phyloP scores from a whole-genome alignment of 1,140 invertebrate species.

The Trichomalopsis sarcophagae region DNA sequence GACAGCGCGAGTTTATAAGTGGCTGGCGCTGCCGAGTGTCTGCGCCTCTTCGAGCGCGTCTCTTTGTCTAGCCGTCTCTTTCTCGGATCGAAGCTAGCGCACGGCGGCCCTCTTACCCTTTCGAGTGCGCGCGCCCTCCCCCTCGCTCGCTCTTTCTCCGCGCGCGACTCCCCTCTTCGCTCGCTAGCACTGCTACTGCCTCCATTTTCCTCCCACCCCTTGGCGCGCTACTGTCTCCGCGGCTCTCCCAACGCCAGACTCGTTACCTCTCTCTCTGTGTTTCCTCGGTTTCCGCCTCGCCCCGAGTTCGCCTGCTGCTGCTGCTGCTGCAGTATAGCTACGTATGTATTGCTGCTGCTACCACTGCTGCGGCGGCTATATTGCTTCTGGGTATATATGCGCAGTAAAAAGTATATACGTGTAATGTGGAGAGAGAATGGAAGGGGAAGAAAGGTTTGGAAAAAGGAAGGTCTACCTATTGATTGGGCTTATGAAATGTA shows the following conservation, averaged over 20 bases:
- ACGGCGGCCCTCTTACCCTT: slow-evolving; percentile 44
- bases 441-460: not conserved
- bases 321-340: not conserved
- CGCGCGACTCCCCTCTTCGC: not conserved
- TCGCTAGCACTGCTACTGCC: slow-evolving; percentile 4
- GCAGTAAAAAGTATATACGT: not conserved
- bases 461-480: not conserved
- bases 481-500: not conserved
- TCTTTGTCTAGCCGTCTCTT: slow-evolving; percentile 60
- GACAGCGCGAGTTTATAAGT: slow-evolving; percentile 62
- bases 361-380: not conserved
- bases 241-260: slow-evolving; percentile 41
- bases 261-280: slow-evolving; percentile 27
- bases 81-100: slow-evolving; percentile 59
- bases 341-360: not conserved
- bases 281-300: slow-evolving; percentile 16
- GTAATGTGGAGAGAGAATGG: not conserved
- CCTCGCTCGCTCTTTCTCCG: slow-evolving; percentile 40
- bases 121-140: slow-evolving; percentile 56
- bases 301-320: not conserved
- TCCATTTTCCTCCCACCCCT: slow-evolving; percentile 36
- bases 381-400: not conserved
- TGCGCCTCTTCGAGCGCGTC: slow-evolving; percentile 65
- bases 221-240: slow-evolving; percentile 8
- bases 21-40: slow-evolving; percentile 62